phyloP scores from a whole-genome alignment of 1,140 invertebrate genomes.

The Vanessa tameamea region DNA sequence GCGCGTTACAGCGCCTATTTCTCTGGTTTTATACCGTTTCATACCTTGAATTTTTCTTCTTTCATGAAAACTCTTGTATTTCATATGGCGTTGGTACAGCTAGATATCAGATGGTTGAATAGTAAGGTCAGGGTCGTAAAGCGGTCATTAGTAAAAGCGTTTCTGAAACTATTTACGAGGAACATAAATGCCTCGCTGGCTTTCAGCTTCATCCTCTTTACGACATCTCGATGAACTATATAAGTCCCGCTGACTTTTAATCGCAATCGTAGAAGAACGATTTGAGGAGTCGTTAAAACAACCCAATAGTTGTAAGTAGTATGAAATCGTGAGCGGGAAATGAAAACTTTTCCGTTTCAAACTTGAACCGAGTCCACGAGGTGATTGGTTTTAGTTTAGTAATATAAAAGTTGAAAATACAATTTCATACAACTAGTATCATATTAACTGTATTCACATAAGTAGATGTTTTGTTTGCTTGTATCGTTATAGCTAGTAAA shows the following conservation, averaged over 20 bases:
- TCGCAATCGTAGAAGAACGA: constrained; percentile 19
- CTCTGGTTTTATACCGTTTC: too few relatives aligned
- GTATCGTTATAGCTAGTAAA: too few relatives aligned
- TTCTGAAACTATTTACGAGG: constrained; percentile 20
- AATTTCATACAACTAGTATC: background rate
- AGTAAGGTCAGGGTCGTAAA: constrained; percentile 16
- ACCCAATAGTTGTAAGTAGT: constrained; percentile 10
- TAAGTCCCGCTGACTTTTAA: background rate
- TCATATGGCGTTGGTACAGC: background rate
- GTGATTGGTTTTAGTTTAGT: constrained; percentile 20
- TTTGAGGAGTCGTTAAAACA: constrained; percentile 19
- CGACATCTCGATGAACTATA: constrained; percentile 20
- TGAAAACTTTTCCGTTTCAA: constrained; percentile 12
- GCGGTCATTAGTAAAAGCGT: constrained; percentile 16
- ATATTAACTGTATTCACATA: background rate
- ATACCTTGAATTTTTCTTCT: too few relatives aligned
- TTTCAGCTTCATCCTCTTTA: constrained; percentile 23
- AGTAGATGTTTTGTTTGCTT: too few relatives aligned
- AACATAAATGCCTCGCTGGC: constrained; percentile 13
- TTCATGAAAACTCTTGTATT: background rate
- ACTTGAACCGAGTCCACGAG: constrained; percentile 13
- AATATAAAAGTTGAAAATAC: constrained; percentile 8
- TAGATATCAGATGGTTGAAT: constrained; percentile 11
- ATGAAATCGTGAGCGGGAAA: constrained; percentile 1
- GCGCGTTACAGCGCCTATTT: too few relatives aligned